Conservation (phyloP, 2,888 invertebrate genomes). For the Leptarthrus brevirostris region DNA sequence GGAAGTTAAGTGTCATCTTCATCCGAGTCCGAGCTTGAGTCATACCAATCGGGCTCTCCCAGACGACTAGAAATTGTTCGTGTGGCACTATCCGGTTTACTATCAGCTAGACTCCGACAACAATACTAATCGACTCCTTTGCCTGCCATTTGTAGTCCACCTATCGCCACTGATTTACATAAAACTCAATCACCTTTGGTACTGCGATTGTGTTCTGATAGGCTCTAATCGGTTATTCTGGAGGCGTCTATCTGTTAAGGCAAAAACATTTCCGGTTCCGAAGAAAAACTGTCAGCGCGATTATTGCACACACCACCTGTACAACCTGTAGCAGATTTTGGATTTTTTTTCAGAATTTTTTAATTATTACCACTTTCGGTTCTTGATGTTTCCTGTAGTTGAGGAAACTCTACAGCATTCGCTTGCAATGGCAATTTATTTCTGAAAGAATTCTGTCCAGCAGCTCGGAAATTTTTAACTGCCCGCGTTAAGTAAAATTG, state of each 20-base stretch:
- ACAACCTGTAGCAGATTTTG: not conserved
- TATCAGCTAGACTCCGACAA: constrained; percentile 12
- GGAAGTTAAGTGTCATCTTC: constrained; percentile 31
- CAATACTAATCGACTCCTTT: constrained; percentile 35
- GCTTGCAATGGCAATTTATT: not conserved
- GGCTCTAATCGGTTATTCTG: constrained; percentile 48
- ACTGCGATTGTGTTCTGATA: constrained; percentile 5
- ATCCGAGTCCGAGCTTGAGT: not conserved
- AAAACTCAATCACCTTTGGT: constrained; percentile 16
- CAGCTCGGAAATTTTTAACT: not conserved
- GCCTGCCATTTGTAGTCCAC: constrained; percentile 30
- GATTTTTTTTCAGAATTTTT: not conserved
- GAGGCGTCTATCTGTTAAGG: constrained; percentile 48
- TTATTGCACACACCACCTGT: not conserved
- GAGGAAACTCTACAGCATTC: not conserved
- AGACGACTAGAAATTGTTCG: constrained; percentile 21
- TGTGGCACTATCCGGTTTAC: constrained; percentile 44
- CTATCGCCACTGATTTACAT: constrained; percentile 35
- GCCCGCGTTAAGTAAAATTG: not conserved
- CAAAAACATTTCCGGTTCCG: constrained; percentile 53
- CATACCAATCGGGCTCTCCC: not conserved
- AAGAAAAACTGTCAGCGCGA: constrained; percentile 43
- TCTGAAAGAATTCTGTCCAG: too few species aligned
- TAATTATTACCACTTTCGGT: not conserved
- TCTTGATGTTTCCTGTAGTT: not conserved